phyloP scores from a whole-genome alignment of 1,140 invertebrate genomes.

The Argopecten irradians region DNA sequence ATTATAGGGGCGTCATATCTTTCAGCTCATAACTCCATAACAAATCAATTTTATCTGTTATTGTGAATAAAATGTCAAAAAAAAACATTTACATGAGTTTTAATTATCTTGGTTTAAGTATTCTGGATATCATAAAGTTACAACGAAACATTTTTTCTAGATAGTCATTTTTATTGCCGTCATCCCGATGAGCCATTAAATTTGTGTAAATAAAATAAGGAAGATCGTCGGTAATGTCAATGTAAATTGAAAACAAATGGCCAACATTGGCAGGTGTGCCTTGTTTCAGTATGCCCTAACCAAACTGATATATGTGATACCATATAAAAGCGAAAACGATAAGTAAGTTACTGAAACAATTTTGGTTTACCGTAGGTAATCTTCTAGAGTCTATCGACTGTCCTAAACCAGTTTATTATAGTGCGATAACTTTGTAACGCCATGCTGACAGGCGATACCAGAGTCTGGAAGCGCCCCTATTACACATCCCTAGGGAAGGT shows the following conservation, averaged over 20 bases:
- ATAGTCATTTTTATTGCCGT: too few species aligned
- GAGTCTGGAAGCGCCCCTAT: not conserved
- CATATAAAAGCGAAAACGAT: not conserved
- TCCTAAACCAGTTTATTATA: not conserved
- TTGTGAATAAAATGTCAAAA: too few species aligned
- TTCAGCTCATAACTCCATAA: too few species aligned
- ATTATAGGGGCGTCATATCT: too few species aligned
- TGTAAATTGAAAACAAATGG: not conserved
- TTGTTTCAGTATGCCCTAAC: not conserved
- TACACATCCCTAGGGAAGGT: not conserved
- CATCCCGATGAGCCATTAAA: too few species aligned
- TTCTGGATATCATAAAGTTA: too few species aligned
- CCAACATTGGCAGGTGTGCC: not conserved
- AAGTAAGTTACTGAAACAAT: not conserved
- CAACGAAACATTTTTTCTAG: too few species aligned
- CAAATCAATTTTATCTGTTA: too few species aligned
- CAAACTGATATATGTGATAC: not conserved
- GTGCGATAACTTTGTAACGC: not conserved
- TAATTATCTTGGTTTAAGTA: too few species aligned
- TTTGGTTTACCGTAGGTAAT: not conserved
- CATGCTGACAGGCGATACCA: not conserved
- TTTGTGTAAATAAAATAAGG: too few species aligned
- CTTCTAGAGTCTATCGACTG: not conserved
- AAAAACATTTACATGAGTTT: too few species aligned
- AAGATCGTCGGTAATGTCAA: too few species aligned